Percentiles rank a stretch among this genome's conserved stretches.
Evolutionary conservation across 2,797 vertebrate species (phyloP).

Genomic region (Hybognathus amarus): DNA sequence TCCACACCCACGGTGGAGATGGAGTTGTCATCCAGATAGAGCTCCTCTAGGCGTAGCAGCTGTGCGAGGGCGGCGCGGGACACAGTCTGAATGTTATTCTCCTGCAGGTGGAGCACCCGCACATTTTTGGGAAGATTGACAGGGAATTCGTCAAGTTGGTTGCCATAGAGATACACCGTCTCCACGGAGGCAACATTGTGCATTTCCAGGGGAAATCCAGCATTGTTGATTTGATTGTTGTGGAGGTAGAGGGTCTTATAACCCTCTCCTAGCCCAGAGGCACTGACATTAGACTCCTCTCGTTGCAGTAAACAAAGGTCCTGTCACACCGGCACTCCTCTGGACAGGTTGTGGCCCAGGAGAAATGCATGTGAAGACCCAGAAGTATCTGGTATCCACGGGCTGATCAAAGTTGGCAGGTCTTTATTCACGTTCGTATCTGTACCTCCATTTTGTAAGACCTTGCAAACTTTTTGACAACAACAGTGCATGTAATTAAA

Average conservation of each 20-base stretch:
- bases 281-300: slow-evolving; percentile 95
- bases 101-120: slow-evolving; percentile 90
- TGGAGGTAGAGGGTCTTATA: slow-evolving; percentile 96
- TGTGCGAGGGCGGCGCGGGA: slow-evolving; percentile 88
- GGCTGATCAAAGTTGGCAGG: slow-evolving; percentile 82
- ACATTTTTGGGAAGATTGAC: slow-evolving; percentile 94
- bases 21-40: slow-evolving; percentile 94
- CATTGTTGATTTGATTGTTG: slow-evolving; percentile 98
- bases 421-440: slow-evolving; percentile 83
- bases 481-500: slow-evolving; percentile 43
- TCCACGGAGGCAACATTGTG: slow-evolving; percentile 91
- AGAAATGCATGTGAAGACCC: slow-evolving; percentile 86
- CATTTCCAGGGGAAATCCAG: slow-evolving; percentile 90
- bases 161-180: slow-evolving; percentile 94
- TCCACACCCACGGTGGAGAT: slow-evolving; percentile 95
- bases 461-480: slow-evolving; percentile 56
- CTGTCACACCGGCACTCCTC: slow-evolving; percentile 93
- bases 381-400: slow-evolving; percentile 87
- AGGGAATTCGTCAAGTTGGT: slow-evolving; percentile 94
- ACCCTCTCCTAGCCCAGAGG: slow-evolving; percentile 94
- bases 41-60: slow-evolving; percentile 89
- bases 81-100: slow-evolving; percentile 97
- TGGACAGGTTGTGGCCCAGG: slow-evolving; percentile 84
- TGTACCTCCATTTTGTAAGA: slow-evolving; percentile 85
- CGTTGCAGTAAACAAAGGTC: slow-evolving; percentile 96